Evolutionary conservation across 2,797 vertebrate genomes (phyloP), one percentile per base, ranked within the genome.

Genomic region (Lateolabrax maculatus): DNA sequence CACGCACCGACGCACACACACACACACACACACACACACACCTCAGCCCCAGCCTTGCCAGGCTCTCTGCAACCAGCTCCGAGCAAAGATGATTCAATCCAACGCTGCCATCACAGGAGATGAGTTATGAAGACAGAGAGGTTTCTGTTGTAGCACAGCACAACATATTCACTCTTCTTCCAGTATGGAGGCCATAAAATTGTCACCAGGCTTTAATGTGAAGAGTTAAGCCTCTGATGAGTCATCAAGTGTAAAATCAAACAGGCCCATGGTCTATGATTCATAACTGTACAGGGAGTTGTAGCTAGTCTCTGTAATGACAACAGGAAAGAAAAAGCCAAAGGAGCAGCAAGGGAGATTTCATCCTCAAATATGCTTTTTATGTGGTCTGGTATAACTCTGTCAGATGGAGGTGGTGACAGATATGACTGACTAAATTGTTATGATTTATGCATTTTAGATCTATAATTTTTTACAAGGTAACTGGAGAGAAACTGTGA

Each of bases 211-310:
- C 86, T 91, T 90, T 90, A 87, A 84, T 86, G 84, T 83, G 82
- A 90, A 73, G 86, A 89, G 84, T 83, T 86, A 91, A 87, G 86
- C 71, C 90, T 85, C 82, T 84, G 89, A 90, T 93, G 93, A 93
- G 86, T 94, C 92, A 90, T 87, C 86, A 89, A 63, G 81, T 76
- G 83, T 92, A 83, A 89, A 89, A 87, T 83, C 83, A 84, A 88
- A 86, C 80, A 75, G 80, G 76, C 80, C 73, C 37, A 31, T 53
- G 52, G 46, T 72, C 46, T 71, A 44, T 92, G 91, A 92, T 88
- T 92, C 81, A 90, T 86, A 64, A 43, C 82, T 64, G 81, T 18
- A 79, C 75, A 43, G 85, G 90, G 91, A 93, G 73, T 78, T 86
- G 86, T 80, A 78, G 67, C 70, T 73, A 9, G 66, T 84, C 80